phyloP scores from a whole-genome alignment of 2,113 vertebrate genomes.

The Chaetorhynchus papuensis region DNA sequence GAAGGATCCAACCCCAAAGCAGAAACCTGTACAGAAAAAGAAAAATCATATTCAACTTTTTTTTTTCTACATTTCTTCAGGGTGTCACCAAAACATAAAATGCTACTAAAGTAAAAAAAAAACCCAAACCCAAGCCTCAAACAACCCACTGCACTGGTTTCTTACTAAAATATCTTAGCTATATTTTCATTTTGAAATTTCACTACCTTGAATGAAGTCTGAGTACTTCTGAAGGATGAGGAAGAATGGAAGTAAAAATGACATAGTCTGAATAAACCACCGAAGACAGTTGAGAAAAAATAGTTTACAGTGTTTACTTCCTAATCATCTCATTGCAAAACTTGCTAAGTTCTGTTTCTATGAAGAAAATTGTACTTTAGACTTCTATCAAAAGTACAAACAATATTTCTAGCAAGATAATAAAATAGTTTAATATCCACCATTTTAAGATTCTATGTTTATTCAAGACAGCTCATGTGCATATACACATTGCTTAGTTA shows the following conservation, averaged over 20 bases:
- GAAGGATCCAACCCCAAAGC: conserved; percentile 93
- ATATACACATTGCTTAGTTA: not conserved
- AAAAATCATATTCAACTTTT: not conserved
- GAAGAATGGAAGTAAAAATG: not conserved
- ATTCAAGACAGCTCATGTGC: not conserved
- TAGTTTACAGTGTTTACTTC: not conserved
- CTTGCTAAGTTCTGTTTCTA: not conserved
- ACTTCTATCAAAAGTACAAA: not conserved
- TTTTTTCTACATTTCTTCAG: not conserved
- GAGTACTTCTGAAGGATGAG: not conserved
- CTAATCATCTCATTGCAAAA: not conserved
- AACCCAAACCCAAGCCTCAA: not conserved
- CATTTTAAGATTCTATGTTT: not conserved
- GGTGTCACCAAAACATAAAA: not conserved
- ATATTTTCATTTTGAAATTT: not conserved
- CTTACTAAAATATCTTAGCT: not conserved
- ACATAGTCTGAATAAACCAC: not conserved
- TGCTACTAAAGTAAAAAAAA: not conserved
- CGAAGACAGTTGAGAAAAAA: not conserved
- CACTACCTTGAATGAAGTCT: not conserved
- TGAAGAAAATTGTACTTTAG: not conserved
- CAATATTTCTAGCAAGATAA: not conserved
- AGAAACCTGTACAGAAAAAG: conserved; percentile 78
- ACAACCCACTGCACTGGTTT: not conserved
- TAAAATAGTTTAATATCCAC: not conserved